Conservation (phyloP, 35 echinoderm and acorn worm species). For the Acanthaster planci region DNA sequence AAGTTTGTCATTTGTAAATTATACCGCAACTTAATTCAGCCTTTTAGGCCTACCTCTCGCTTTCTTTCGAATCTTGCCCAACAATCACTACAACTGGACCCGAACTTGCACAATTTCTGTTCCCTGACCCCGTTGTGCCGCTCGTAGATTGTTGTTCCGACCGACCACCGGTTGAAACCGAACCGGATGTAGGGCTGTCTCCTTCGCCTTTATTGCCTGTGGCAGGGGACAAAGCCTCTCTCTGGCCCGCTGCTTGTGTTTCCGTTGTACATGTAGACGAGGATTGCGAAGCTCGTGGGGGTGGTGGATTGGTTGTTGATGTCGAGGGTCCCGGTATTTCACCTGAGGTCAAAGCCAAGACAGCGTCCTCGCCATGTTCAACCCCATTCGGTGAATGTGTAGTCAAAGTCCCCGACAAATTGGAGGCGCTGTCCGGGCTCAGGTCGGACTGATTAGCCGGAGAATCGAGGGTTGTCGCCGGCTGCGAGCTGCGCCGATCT, state of each 20-base stretch:
- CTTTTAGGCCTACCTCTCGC: neutral
- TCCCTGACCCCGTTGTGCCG: neutral
- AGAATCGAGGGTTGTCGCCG: no score
- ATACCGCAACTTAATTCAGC: neutral
- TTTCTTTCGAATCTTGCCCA: neutral
- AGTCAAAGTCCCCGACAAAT: neutral
- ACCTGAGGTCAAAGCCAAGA: neutral
- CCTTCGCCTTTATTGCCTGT: no score
- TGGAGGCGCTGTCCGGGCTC: neutral
- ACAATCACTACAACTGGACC: slow-evolving; percentile 6
- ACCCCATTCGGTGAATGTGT: neutral
- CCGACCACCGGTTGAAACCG: neutral
- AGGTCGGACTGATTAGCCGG: neutral
- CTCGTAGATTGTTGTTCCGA: neutral
- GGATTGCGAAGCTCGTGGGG: neutral
- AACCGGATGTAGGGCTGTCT: neutral
- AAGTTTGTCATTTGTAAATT: no score
- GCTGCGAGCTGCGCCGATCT: neutral
- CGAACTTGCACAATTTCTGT: slow-evolving; percentile 12
- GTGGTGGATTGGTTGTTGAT: neutral
- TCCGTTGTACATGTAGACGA: neutral
- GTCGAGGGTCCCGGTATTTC: neutral
- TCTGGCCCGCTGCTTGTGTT: neutral
- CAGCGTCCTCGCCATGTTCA: neutral
- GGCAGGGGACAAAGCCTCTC: neutral